phyloP scores from a whole-genome alignment of 2,113 vertebrate species.

The Tragelaphus scriptus region DNA sequence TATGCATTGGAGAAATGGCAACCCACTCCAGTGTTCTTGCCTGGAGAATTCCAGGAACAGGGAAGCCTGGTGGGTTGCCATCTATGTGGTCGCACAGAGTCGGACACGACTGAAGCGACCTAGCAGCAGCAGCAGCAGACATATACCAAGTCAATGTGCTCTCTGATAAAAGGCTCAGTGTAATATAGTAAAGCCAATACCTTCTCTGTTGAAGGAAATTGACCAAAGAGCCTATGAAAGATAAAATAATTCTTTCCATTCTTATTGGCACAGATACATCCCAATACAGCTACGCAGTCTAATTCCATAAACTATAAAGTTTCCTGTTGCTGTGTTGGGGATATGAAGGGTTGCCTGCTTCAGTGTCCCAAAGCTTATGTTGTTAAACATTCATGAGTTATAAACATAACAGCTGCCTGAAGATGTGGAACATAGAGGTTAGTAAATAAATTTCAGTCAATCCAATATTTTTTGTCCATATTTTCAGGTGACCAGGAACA shows the following conservation, averaged over 20 bases:
- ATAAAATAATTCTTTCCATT: background rate
- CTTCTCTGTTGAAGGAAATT: background rate
- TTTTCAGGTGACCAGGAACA: background rate
- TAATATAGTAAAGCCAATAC: background rate
- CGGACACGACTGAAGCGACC: too few species aligned
- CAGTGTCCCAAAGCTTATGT: background rate
- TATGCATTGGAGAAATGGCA: too few species aligned
- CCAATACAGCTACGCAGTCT: background rate
- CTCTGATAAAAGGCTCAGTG: background rate
- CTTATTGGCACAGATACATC: background rate
- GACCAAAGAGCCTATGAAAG: background rate
- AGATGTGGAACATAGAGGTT: background rate
- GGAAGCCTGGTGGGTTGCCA: too few species aligned
- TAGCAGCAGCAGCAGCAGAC: too few species aligned
- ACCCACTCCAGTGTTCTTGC: too few species aligned
- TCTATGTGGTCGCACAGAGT: too few species aligned
- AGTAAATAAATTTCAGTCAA: background rate
- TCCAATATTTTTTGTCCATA: background rate
- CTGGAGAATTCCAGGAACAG: too few species aligned
- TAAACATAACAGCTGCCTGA: background rate
- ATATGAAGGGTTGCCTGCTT: background rate
- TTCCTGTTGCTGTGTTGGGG: background rate
- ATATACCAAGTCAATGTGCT: background rate
- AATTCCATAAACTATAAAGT: background rate
- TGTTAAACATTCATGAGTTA: background rate